phyloP scores from a whole-genome alignment of 2,113 vertebrate genomes.

The Meleagris gallopavo region DNA sequence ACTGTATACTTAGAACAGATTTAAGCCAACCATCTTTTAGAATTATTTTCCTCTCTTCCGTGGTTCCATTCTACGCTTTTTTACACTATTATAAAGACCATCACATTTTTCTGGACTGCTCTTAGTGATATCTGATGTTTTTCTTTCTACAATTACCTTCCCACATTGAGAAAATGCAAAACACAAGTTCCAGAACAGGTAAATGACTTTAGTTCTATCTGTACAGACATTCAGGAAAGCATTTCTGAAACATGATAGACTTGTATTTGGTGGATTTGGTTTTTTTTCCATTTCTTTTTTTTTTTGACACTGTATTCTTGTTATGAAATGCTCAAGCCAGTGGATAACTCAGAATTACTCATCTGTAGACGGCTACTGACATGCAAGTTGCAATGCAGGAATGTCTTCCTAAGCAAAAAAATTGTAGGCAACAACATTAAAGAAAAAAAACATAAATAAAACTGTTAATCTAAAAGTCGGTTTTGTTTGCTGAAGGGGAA shows the following conservation, averaged over 20 bases:
- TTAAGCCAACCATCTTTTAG: neutral
- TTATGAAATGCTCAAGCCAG: neutral
- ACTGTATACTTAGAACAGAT: neutral
- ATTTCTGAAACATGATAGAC: neutral
- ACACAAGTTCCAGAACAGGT: neutral
- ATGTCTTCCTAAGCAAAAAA: neutral
- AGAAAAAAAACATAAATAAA: neutral
- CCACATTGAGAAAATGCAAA: neutral
- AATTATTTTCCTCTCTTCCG: neutral
- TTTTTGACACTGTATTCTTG: rapidly evolving
- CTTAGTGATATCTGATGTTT: neutral
- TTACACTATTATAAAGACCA: neutral
- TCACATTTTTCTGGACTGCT: neutral
- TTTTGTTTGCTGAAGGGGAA: neutral
- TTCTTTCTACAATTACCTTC: neutral
- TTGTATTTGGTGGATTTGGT: neutral
- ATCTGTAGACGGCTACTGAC: neutral
- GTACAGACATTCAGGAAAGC: neutral
- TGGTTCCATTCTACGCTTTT: neutral
- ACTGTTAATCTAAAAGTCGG: neutral
- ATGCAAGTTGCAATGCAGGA: neutral
- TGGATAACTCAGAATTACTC: neutral
- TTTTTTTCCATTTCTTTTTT: neutral
- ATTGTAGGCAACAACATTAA: neutral
- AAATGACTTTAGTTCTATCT: neutral